Base-by-base conservation (phyloP, 2,797 vertebrate genomes). In the Chanos chanos region DNA sequence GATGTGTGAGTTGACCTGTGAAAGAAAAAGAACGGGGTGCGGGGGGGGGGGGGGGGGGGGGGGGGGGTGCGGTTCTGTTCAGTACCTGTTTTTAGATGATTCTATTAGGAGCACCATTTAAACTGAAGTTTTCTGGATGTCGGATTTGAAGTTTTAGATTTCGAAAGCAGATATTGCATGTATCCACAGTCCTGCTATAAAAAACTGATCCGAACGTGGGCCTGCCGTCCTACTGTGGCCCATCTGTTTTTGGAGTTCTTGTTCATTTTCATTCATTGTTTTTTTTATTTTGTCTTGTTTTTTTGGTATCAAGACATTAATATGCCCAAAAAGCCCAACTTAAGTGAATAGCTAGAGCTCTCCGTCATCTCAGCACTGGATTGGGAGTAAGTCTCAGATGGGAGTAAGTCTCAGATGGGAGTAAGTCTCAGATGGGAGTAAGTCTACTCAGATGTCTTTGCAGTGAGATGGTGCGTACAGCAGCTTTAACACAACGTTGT, bases 81-180 rank as follows among this genome's bases (percentile, higher is more conserved):
- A 64, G 64, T 66, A 61, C 64, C 74, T 73, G 33, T 50, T 57
- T 40, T 47, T 49, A 49, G 53, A 53, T 50, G 64, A 50, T 61
- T 45, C 30, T 36, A 12, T 47, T 37, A 43, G 43, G 57, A 62
- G 43, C 33, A 19, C 52, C 21, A 45, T 47, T 51, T 33, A 19
- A 60, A 25, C 9, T 10, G 8, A 28, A 41, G 22, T n/a, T 49
- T 44, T 28, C 30, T 56, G 21, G 39, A 40, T 50, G 52, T 53
- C 63, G n/a, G n/a, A 22, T 7, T 18, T 41, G 45, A 48, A 43
- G 48, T 47, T 48, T 25, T 48, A 48, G 41, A 19, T n/a, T 31
- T 66, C 27, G 24, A 41, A 58, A 60, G 61, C 66, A 55, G 58
- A 66, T 64, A 50, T 61, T 45, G 53, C 49, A 28, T 37, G 7